Evolutionary conservation across 1,140 invertebrate species (phyloP).

Genomic region (Diabrotica virgifera): DNA sequence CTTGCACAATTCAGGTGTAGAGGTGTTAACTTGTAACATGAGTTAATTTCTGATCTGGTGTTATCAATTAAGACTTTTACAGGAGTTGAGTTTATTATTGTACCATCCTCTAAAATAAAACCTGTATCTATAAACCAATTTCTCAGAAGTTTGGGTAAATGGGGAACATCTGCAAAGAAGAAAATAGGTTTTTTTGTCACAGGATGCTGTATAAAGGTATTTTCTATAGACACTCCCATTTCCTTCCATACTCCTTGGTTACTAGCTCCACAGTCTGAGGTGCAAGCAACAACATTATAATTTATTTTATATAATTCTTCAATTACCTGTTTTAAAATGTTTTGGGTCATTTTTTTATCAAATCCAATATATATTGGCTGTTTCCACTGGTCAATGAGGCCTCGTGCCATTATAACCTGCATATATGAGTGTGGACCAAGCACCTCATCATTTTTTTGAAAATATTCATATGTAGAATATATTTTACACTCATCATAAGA

Average conservation of each 20-base stretch:
- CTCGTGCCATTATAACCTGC: too few species aligned
- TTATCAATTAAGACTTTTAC: not conserved
- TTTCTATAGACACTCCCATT: not conserved
- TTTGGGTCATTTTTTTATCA: not conserved
- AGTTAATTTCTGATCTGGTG: not conserved
- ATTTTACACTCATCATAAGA: slow-evolving; percentile 6
- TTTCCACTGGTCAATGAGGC: too few species aligned
- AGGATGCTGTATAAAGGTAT: not conserved
- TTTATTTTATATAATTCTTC: not conserved
- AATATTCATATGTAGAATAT: slow-evolving; percentile 1
- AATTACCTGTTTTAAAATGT: not conserved
- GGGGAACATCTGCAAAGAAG: not conserved
- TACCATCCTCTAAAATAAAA: not conserved
- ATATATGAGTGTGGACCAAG: too few species aligned
- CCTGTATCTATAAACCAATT: too few species aligned
- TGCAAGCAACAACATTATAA: not conserved
- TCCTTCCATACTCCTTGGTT: not conserved
- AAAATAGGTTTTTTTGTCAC: not conserved
- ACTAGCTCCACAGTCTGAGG: too few species aligned
- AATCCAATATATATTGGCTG: too few species aligned
- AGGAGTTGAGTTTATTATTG: not conserved
- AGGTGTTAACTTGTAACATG: too few species aligned
- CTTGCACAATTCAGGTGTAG: not conserved
- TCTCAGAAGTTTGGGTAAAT: too few species aligned
- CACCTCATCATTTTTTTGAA: slow-evolving; percentile 3